A percentile compares a stretch with the other conserved stretches of the same genome.
Evolutionary conservation across 2,113 vertebrate genomes (phyloP).

Genomic region (Perccottus glenii): DNA sequence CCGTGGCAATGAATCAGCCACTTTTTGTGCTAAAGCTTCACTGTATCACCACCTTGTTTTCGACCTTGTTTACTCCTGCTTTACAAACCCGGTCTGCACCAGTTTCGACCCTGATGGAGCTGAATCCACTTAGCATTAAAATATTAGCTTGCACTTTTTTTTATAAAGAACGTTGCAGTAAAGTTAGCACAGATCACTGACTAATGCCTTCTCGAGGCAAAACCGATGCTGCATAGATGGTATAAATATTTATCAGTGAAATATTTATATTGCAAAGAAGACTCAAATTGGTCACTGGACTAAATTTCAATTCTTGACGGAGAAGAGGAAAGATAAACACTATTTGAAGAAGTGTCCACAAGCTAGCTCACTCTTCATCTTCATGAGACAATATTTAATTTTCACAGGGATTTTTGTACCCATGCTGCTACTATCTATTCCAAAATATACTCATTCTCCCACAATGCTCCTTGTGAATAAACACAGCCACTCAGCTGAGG

Average conservation of each 20-base stretch:
- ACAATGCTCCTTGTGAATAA: slow-evolving; percentile 36
- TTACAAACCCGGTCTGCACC: too few species aligned
- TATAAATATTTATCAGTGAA: slow-evolving; percentile 69
- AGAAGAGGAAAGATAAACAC: slow-evolving; percentile 9
- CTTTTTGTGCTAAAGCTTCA: background rate
- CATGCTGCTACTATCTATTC: background rate
- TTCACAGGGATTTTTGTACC: background rate
- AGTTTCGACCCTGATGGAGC: slow-evolving; percentile 17
- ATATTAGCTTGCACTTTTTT: slow-evolving; percentile 20
- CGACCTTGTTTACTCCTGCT: background rate
- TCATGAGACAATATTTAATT: background rate
- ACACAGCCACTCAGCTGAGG: slow-evolving; percentile 29
- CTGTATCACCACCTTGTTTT: background rate
- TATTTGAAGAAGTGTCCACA: slow-evolving; percentile 3
- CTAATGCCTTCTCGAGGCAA: slow-evolving; percentile 58
- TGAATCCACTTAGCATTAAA: slow-evolving; percentile 16
- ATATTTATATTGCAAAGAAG: slow-evolving; percentile 56
- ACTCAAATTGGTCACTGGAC: slow-evolving; percentile 47
- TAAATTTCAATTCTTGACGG: slow-evolving; percentile 34
- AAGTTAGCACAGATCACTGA: slow-evolving; percentile 57
- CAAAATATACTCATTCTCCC: slow-evolving; percentile 30
- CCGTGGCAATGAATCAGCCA: background rate
- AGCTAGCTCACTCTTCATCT: background rate
- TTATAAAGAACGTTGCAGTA: slow-evolving; percentile 17
- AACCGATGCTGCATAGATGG: slow-evolving; percentile 43